Percentiles rank a stretch among this genome's conserved stretches.
phyloP scores from a whole-genome alignment of 2,797 vertebrate genomes.

The Taenioides sp. region DNA sequence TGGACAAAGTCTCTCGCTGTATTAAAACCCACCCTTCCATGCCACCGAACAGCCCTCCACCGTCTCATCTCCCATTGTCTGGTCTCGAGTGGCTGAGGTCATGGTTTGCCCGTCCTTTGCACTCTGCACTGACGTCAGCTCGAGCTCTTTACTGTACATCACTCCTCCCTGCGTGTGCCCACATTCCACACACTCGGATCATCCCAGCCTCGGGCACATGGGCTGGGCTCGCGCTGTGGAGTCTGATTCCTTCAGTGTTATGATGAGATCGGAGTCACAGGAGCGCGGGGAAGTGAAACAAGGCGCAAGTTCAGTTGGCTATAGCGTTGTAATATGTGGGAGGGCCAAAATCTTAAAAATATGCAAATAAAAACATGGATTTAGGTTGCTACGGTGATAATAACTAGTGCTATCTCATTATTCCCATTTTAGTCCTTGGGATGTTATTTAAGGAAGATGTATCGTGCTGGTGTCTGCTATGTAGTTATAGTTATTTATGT shows the following conservation, averaged over 20 bases:
- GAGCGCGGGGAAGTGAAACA: not conserved
- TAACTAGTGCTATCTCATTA: no score
- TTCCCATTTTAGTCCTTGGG: no score
- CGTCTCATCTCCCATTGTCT: not conserved
- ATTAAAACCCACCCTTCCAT: not conserved
- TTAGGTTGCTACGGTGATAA: no score
- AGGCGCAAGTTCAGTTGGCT: not conserved
- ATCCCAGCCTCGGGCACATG: not conserved
- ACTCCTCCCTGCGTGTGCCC: conserved; percentile 10
- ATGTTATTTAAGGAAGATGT: no score
- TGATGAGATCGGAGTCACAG: not conserved
- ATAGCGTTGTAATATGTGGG: no score
- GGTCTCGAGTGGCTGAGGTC: conserved; percentile 21
- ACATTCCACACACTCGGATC: conserved; percentile 43
- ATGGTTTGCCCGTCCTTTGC: conserved; percentile 19
- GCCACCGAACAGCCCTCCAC: not conserved
- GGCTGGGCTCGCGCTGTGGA: not conserved
- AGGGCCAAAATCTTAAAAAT: no score
- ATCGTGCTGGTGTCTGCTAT: no score
- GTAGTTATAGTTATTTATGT: no score
- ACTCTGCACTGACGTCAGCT: conserved; percentile 43
- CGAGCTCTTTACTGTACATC: not conserved
- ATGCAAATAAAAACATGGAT: no score
- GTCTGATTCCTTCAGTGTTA: no score
- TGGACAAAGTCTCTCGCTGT: no score